phyloP scores from a whole-genome alignment of 2,888 invertebrate species.

The Ephialtes manifestator region DNA sequence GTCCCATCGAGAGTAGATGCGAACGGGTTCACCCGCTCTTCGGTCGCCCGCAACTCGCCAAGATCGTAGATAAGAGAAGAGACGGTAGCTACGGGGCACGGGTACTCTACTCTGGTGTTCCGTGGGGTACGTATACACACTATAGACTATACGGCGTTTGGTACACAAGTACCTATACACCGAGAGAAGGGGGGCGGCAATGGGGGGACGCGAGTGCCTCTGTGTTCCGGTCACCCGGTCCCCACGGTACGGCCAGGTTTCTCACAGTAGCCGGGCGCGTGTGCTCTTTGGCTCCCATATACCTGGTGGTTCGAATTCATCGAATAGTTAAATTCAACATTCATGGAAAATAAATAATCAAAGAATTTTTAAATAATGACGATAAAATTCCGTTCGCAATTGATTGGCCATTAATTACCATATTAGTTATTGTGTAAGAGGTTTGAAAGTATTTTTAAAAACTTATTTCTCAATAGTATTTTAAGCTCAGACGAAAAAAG shows the following conservation, averaged over 20 bases:
- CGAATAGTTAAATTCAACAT: background rate
- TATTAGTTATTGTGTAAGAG: too few species aligned
- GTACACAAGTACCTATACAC: constrained; percentile 13
- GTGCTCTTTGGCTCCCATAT: constrained; percentile 50
- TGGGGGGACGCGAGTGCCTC: constrained; percentile 46
- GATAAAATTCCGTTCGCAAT: too few species aligned
- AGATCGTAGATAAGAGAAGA: constrained; percentile 75
- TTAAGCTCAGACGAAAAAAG: too few species aligned
- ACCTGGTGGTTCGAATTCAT: constrained; percentile 50
- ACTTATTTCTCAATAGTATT: too few species aligned
- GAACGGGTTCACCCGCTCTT: constrained; percentile 58
- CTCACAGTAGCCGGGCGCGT: constrained; percentile 68
- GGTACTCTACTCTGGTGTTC: background rate
- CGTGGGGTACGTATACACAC: background rate
- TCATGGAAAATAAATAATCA: background rate
- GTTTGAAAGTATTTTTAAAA: too few species aligned
- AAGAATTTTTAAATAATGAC: background rate
- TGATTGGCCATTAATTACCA: too few species aligned
- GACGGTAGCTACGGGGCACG: constrained; percentile 60
- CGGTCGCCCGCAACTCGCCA: constrained; percentile 62
- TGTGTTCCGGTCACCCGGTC: constrained; percentile 67
- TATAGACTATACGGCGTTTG: constrained; percentile 22
- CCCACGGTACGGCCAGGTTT: constrained; percentile 67
- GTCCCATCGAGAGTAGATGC: constrained; percentile 73
- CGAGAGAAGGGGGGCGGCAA: constrained; percentile 31